Conservation (phyloP, 1,140 invertebrate species). For the Atta cephalotes region DNA sequence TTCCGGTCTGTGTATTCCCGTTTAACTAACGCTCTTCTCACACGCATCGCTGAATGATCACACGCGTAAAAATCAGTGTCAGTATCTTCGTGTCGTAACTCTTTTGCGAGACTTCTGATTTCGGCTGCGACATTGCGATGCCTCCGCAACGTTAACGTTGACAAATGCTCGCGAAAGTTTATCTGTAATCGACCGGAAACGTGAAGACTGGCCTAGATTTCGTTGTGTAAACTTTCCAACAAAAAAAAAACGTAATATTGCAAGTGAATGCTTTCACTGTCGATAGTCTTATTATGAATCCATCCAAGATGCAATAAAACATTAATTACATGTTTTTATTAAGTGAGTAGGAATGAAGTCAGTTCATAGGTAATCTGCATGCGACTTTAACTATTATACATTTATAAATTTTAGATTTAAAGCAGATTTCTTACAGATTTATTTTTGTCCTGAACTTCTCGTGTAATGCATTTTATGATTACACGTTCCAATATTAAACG, state of each 20-base stretch:
- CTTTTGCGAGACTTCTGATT: constrained; percentile 3
- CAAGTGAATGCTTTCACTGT: neutral
- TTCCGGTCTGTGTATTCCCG: constrained; percentile 1
- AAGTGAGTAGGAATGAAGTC: neutral
- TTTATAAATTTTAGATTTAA: neutral
- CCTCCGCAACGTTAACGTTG: constrained; percentile 35
- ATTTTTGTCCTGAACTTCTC: neutral
- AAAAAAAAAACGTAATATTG: neutral
- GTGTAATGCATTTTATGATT: constrained; percentile 5
- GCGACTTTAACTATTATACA: neutral
- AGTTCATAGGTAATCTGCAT: neutral
- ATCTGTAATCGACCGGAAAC: constrained; percentile 51
- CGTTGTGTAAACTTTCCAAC: neutral
- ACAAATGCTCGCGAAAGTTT: constrained; percentile 32
- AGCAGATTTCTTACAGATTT: neutral
- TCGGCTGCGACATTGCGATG: constrained; percentile 11
- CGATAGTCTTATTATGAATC: neutral
- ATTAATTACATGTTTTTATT: neutral
- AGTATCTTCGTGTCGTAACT: neutral
- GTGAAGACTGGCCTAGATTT: constrained; percentile 34
- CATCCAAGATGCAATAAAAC: neutral
- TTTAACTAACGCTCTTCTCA: constrained; percentile 1
- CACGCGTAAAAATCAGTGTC: constrained; percentile 4
- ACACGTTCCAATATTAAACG: constrained; percentile 25
- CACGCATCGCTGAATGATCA: constrained; percentile 10